These are phyloP conservation scores for Echeneis naucrates DNA, from an alignment of 2,797 vertebrate genomes.

Conservation along the genomic window DNA sequence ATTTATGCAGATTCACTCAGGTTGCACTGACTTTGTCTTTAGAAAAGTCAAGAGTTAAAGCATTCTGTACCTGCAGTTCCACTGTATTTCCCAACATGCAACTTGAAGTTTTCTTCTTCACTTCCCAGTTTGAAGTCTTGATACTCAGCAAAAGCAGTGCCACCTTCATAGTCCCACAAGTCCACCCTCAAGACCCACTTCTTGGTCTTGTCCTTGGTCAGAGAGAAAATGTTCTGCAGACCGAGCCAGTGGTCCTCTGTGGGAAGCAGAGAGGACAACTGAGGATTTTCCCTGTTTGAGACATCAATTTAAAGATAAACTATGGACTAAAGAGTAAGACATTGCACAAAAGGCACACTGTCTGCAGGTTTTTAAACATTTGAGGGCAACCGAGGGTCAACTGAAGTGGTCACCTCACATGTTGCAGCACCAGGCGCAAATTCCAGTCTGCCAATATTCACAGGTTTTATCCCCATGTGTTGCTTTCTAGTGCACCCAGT, in stretches of 20 bases:
- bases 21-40: too few species aligned
- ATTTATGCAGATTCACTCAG: too few species aligned
- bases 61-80: slow-evolving; percentile 71
- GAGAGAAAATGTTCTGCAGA: slow-evolving; percentile 58
- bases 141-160: slow-evolving; percentile 61
- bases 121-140: slow-evolving; percentile 62
- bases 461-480: too few species aligned
- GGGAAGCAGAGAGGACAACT: not conserved
- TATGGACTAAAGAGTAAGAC: too few species aligned
- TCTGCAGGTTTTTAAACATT: too few species aligned
- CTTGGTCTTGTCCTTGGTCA: slow-evolving; percentile 56
- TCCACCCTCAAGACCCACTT: slow-evolving; percentile 64
- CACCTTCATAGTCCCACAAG: slow-evolving; percentile 69
- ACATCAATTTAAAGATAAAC: too few species aligned
- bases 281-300: not conserved
- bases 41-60: not conserved
- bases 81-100: slow-evolving; percentile 63
- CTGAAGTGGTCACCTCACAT: too few species aligned
- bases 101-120: slow-evolving; percentile 50
- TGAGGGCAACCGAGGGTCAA: too few species aligned
- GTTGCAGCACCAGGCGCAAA: too few species aligned
- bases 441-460: too few species aligned
- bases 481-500: too few species aligned
- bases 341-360: too few species aligned
- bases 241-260: slow-evolving; percentile 81